A percentile compares a stretch with the other conserved stretches of the same genome.
Evolutionary conservation across 2,888 invertebrate genomes (phyloP).

Genomic region (Copidosoma aretas): DNA sequence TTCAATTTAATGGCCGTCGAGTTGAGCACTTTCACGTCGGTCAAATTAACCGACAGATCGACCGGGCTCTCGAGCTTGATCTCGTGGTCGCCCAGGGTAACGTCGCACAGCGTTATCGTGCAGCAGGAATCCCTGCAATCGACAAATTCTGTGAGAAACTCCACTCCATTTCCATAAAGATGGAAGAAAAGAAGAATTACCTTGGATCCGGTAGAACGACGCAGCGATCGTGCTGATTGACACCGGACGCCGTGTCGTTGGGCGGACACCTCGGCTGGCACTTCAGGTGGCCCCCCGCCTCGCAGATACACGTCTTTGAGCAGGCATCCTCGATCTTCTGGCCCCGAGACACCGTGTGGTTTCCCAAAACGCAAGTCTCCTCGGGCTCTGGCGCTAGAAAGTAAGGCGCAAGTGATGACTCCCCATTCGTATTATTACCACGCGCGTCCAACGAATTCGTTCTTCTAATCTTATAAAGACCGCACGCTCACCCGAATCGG

Average conservation of each 20-base stretch:
- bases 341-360: slow-evolving; percentile 75
- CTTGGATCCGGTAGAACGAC: slow-evolving; percentile 80
- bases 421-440: neutral
- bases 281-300: slow-evolving; percentile 74
- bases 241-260: slow-evolving; percentile 54
- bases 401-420: neutral
- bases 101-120: slow-evolving; percentile 84
- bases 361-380: slow-evolving; percentile 72
- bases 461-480: too few relatives aligned
- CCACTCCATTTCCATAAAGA: neutral
- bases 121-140: slow-evolving; percentile 77
- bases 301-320: slow-evolving; percentile 78
- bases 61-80: slow-evolving; percentile 56
- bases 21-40: slow-evolving; percentile 58
- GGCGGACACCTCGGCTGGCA: slow-evolving; percentile 72
- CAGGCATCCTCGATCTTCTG: slow-evolving; percentile 82
- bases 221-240: slow-evolving; percentile 72
- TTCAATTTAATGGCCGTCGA: slow-evolving; percentile 58
- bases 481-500: slow-evolving; percentile 65
- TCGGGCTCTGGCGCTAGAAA: slow-evolving; percentile 55
- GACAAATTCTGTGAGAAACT: neutral
- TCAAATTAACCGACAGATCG: slow-evolving; percentile 56
- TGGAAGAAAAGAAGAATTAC: slow-evolving; percentile 43
- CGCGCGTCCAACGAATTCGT: neutral
- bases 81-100: slow-evolving; percentile 80